phyloP scores from a whole-genome alignment of 2,888 invertebrate genomes.

The Phortica okadai region DNA sequence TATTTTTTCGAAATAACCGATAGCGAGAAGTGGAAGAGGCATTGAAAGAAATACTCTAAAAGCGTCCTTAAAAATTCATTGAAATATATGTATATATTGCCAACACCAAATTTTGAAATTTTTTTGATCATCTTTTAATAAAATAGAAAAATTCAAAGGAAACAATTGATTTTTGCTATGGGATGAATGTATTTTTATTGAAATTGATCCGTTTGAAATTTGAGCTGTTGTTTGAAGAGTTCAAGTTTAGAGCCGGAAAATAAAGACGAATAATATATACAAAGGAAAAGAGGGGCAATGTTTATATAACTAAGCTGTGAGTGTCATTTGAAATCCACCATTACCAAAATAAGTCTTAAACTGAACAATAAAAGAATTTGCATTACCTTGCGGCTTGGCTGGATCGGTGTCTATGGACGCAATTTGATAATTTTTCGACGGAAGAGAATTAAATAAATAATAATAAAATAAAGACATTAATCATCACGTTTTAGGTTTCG shows the following conservation, averaged over 20 bases:
- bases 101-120: no score
- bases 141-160: background rate
- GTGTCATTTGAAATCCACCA: conserved; percentile 19
- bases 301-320: conserved; percentile 10
- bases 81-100: no score
- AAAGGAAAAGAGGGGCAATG: background rate
- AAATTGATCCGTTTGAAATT: no score
- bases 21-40: no score
- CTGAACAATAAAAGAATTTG: conserved; percentile 20
- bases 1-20: no score
- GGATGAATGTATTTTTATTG: no score
- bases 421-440: background rate
- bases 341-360: conserved; percentile 14
- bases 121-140: no score
- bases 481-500: conserved; percentile 12
- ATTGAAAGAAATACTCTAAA: no score
- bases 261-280: no score
- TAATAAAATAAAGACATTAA: conserved; percentile 1
- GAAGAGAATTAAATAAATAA: background rate
- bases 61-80: no score
- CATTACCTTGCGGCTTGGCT: conserved; percentile 71
- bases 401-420: conserved; percentile 65
- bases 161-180: background rate
- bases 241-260: no score
- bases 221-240: no score